Evolutionary conservation across 2,113 vertebrate species (phyloP), one percentile per base, ranked within the genome.

Genomic region (Dromiciops gliroides): DNA sequence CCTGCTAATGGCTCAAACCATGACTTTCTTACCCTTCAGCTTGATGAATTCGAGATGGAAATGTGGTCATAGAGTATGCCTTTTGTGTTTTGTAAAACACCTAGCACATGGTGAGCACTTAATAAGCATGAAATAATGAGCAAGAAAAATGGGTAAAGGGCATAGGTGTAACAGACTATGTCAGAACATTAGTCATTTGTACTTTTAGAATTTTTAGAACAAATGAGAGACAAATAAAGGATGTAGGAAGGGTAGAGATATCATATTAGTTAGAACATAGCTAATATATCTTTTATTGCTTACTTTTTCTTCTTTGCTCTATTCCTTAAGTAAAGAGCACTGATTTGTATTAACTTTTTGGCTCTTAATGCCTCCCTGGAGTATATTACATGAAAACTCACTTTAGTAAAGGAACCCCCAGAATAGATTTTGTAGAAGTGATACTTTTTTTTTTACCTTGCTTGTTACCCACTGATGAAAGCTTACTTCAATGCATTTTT

Each of bases 1-100:
- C n/a, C 19, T 83, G n/a, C n/a, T 83, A 83, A 83, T 83, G 67
- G n/a, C n/a, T 83, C 67, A 44, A n/a, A 83, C 67, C 23, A 44
- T 83, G 67, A 83, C 67, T 83, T 83, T 23, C 16, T 83, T 83
- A 83, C 67, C 67, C 67, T 83, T 83, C 67, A 83, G 7, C 19
- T 83, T 44, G 67, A 83, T 83, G 67, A 83, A 83, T 83, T 83
- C 44, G 19, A n/a, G 67, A 83, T 83, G 67, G 67, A 83, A 23
- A 44, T 83, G 16, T 44, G n/a, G 67, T 83, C 67, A 83, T 23
- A 44, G n/a, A 83, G 16, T 83, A 83, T 83, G 67, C n/a, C 67
- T 83, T 83, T 83, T 83, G 67, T 83, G n/a, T 83, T 83, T 83
- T 83, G 67, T 83, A 83, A 83, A 83, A 83, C 67, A 83, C 67